phyloP scores from a whole-genome alignment of 2,888 invertebrate genomes.

The Dicycla oo region DNA sequence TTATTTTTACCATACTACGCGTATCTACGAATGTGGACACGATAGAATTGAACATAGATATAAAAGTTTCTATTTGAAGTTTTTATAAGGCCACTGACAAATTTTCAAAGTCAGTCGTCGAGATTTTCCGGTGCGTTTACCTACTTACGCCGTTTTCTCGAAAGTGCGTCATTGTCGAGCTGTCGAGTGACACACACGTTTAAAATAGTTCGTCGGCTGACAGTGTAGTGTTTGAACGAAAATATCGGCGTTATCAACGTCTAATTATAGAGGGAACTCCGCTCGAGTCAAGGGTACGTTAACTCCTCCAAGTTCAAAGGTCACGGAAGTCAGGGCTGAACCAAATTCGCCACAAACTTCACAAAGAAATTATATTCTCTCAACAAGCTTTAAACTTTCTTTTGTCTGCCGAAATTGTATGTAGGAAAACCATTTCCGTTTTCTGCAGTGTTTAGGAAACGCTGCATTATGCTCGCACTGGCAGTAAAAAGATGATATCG shows the following conservation, averaged over 20 bases:
- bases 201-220: slow-evolving; percentile 53
- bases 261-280: slow-evolving; percentile 86
- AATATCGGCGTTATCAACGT: slow-evolving; percentile 80
- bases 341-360: slow-evolving; percentile 65
- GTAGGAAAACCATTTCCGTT: slow-evolving; percentile 25
- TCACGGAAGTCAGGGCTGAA: slow-evolving; percentile 83
- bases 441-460: slow-evolving; percentile 9
- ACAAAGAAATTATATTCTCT: slow-evolving; percentile 61
- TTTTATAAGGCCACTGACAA: slow-evolving; percentile 61
- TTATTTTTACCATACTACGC: slow-evolving; percentile 86
- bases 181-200: slow-evolving; percentile 59
- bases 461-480: neutral
- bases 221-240: slow-evolving; percentile 70
- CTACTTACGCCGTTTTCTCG: slow-evolving; percentile 37
- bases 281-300: slow-evolving; percentile 88
- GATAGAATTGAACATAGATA: slow-evolving; percentile 64
- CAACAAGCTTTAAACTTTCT: slow-evolving; percentile 56
- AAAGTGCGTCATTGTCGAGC: slow-evolving; percentile 52
- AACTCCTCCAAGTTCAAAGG: slow-evolving; percentile 88
- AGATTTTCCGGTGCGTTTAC: slow-evolving; percentile 45
- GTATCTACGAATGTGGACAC: slow-evolving; percentile 75
- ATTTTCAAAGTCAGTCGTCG: slow-evolving; percentile 53
- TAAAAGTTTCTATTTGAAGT: slow-evolving; percentile 58
- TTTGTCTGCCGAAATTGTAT: slow-evolving; percentile 45
- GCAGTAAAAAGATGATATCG: neutral